These are phyloP conservation scores for Euborellia annulipes DNA, from an alignment of 1,140 invertebrate genomes.

Conservation along the genomic window DNA sequence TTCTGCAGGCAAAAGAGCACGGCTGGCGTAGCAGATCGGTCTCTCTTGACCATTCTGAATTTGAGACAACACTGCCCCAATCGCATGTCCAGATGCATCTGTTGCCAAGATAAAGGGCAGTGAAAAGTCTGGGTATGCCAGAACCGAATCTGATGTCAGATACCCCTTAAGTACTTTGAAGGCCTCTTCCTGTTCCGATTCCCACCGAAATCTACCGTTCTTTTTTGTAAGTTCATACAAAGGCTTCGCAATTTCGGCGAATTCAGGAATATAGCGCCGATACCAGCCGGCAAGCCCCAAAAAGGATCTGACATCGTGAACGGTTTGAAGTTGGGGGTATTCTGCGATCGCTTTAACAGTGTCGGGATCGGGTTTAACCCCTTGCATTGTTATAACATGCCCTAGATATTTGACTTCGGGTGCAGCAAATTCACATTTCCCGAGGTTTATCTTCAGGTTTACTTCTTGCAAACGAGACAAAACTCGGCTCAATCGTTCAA, in stretches of 20 bases:
- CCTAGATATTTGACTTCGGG: slow-evolving; percentile 4
- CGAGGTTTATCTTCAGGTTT: slow-evolving; percentile 6
- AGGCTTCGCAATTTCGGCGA: slow-evolving; percentile 14
- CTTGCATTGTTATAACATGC: slow-evolving; percentile 6
- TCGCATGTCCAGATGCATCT: slow-evolving; percentile 19
- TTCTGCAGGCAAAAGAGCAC: slow-evolving; percentile 18
- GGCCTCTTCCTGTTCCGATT: slow-evolving; percentile 12
- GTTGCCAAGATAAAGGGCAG: slow-evolving; percentile 18
- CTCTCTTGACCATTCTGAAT: slow-evolving; percentile 13
- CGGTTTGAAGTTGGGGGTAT: slow-evolving; percentile 9
- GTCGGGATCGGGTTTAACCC: slow-evolving; percentile 11
- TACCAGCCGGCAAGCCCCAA: slow-evolving; percentile 24
- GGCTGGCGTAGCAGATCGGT: slow-evolving; percentile 19
- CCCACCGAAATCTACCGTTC: slow-evolving; percentile 1
- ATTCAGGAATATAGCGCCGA: slow-evolving; percentile 20
- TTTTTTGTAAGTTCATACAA: slow-evolving; percentile 15
- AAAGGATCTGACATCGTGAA: slow-evolving; percentile 17
- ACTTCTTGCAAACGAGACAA: too few species aligned
- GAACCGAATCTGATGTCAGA: slow-evolving; percentile 20
- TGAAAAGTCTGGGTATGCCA: slow-evolving; percentile 19
- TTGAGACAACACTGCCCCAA: slow-evolving; percentile 22
- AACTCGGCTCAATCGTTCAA: too few species aligned
- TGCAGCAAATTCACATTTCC: too few species aligned
- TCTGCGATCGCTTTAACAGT: slow-evolving; percentile 10
- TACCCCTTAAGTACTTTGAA: slow-evolving; percentile 25